Evolutionary conservation across 2,797 vertebrate species (phyloP).

Genomic region (Acanthornis magna): DNA sequence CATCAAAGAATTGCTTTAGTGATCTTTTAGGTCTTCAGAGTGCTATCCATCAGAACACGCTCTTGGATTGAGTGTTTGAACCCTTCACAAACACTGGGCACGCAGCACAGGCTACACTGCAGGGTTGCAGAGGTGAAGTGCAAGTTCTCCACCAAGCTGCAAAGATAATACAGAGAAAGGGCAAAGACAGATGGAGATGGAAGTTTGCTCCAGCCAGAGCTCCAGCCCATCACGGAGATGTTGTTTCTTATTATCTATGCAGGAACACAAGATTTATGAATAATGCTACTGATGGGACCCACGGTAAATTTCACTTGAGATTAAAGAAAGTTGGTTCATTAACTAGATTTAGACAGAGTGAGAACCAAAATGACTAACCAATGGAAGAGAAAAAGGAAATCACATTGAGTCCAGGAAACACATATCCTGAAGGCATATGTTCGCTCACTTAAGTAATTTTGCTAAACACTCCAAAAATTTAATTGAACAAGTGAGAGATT

Average conservation of each 20-base stretch:
- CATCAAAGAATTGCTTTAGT: not conserved
- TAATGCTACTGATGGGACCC: not conserved
- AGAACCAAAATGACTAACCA: constrained; percentile 41
- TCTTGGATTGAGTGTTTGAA: not conserved
- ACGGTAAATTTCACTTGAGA: constrained; percentile 26
- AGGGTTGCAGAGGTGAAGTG: not conserved
- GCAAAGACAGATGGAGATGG: not conserved
- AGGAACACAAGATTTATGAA: not conserved
- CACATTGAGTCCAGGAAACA: not conserved
- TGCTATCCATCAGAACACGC: not conserved
- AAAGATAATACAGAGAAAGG: not conserved
- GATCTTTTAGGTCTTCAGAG: not conserved
- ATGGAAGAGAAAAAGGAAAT: constrained; percentile 24
- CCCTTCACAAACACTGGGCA: not conserved
- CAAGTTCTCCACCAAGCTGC: not conserved
- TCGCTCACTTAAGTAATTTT: constrained; percentile 19
- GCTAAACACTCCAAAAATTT: not conserved
- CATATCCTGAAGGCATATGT: not conserved
- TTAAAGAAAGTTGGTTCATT: constrained; percentile 28
- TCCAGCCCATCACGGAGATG: not conserved
- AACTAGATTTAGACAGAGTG: constrained; percentile 9
- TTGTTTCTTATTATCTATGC: not conserved
- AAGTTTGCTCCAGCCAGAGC: not conserved
- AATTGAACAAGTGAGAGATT: constrained; percentile 11
- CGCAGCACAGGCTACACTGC: not conserved